A percentile compares a stretch with the other conserved stretches of the same genome.
Evolutionary conservation across 1,140 invertebrate genomes (phyloP).

Genomic region (Heliconius himera): DNA sequence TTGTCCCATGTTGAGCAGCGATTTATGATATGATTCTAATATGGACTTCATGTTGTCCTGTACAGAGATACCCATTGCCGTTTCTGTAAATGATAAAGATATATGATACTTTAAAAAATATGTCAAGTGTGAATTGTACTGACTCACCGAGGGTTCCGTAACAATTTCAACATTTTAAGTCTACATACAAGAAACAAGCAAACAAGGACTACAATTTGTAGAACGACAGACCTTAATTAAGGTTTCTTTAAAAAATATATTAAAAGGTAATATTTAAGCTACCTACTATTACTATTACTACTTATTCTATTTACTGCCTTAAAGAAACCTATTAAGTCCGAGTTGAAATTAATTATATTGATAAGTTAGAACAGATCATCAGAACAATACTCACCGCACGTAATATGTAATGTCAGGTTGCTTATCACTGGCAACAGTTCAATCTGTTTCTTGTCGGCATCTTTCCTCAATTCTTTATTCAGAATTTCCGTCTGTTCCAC

Average conservation of each 20-base stretch:
- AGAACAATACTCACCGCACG: constrained; percentile 15
- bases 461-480: neutral
- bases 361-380: neutral
- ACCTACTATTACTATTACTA: no score
- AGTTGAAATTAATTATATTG: no score
- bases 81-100: constrained; percentile 17
- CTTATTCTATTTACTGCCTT: no score
- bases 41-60: neutral
- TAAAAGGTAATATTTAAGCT: no score
- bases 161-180: no score
- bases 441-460: neutral
- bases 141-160: no score
- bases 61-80: constrained; percentile 27
- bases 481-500: neutral
- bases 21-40: neutral
- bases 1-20: neutral
- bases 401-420: constrained; percentile 1
- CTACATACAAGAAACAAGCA: no score
- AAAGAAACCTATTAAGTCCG: no score
- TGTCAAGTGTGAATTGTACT: no score
- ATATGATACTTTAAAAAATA: neutral
- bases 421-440: constrained; percentile 9
- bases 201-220: no score
- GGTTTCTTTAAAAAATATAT: no score
- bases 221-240: no score